Evolutionary conservation across 2,888 invertebrate genomes (phyloP), one percentile per base, ranked within the genome.

Genomic region (Macrophya alboannulata): DNA sequence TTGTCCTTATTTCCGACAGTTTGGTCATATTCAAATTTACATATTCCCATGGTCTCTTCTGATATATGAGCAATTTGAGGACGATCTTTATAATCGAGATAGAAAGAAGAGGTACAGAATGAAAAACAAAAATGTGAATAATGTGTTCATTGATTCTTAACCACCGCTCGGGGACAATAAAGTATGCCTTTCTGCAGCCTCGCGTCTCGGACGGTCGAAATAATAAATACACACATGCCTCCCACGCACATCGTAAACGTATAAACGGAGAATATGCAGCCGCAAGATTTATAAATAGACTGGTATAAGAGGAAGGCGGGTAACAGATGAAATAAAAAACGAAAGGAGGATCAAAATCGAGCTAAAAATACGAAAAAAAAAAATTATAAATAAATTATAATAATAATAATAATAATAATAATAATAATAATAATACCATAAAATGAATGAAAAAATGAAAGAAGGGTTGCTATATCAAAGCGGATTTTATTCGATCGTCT

Each of bases 251-350:
- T 68, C 68, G 68, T 68, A 68, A 68, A 68, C 48, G 25, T 77
- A 77, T 77, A 77, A 77, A 77, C 51, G 48, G 55, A 55, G 77
- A 77, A 51, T 55, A 77, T 55, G 25, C 77, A 77, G 77, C 37
- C 77, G 77, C 55, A 31, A 76, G 25, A 76, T 48, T 76, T 48
- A 76, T 76, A 76, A 45, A 76, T 76, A 76, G 48, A n/a, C 0
- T 15, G 40, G 71, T 71, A 71, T 40, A 71, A 40, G 15, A 71
- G 40, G 25, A 71, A 43, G 37, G 72, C 43, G 72, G 21, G 43
- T 55, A 55, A 2, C 3, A 55, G 12, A 17, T 3, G 8, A 55
- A 55, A 55, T 55, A 62, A 21, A 21, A 62, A 62, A 17, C 1
- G n/a, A 3, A 62, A 62, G 3, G 17, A 62, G 62, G 4, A 62